Evolutionary conservation across 2,113 vertebrate species (phyloP), one percentile per base, ranked within the genome.

Genomic region (Pimephales promelas): DNA sequence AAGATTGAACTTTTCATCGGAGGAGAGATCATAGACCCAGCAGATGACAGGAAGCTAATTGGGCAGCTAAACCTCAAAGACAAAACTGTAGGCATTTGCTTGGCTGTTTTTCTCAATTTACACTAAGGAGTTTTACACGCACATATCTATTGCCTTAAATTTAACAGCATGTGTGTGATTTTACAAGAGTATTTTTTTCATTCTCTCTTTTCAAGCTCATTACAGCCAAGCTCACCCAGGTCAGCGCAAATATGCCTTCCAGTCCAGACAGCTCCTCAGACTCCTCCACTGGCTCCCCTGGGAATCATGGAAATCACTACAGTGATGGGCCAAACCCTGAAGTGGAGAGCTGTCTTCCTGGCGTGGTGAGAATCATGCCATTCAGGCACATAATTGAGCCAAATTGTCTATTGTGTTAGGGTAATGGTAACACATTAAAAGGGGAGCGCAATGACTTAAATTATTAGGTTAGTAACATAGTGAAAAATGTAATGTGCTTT

Each of bases 231-330:
- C 96, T 99, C 89, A 99, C 98, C 66, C 98, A 99, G 92, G 97
- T 99, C 93, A 99, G 97, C 93, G 96, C 97, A 92, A 99, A 99
- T 92, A 99, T 99, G 97, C 98, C 98, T 92, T 99, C 98, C 88
- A 99, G 98, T 89, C 98, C 98, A 86, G 98, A 99, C 93, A 99
- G 97, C 90, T 98, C 97, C 83, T 99, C 98, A 79, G 98, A 99
- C 92, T 99, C 98, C 81, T 99, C 98, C 89, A 99, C 98, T 88
- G 98, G 98, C 68, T 99, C 98, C 84, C 98, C 98, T 62, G 97
- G 98, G 89, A 99, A 99, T 93, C 98, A 99, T 36, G 98, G 98
- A 86, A 99, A 98, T 94, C 98, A 98, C 93, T 99, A 96, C 88
- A 99, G 98, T 6, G 98, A 99, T 88, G 98, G 98, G 34, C 98